Conservation (phyloP, 2,113 vertebrate species). For the Limnothrissa miodon region DNA sequence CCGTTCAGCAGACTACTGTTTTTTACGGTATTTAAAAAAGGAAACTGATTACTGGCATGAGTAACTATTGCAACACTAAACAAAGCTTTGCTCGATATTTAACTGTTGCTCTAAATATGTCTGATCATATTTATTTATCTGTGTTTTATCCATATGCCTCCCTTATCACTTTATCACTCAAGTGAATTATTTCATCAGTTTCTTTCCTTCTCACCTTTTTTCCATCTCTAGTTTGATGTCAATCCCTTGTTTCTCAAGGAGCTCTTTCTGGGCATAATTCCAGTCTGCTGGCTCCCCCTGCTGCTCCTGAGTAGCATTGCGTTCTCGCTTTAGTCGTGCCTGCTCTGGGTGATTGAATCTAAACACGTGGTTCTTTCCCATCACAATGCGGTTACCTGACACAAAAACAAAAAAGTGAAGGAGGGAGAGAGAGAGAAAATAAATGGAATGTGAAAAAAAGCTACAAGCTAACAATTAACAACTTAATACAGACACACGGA, state of each 20-base stretch:
- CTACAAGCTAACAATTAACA: no score
- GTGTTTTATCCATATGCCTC: neutral
- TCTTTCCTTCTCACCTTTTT: conserved; percentile 67
- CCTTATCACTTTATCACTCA: neutral
- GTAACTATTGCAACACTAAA: no score
- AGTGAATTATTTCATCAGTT: neutral
- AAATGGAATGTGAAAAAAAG: no score
- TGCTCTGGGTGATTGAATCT: conserved; percentile 89
- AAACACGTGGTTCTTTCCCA: conserved; percentile 92
- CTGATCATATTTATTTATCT: neutral
- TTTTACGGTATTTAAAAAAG: no score
- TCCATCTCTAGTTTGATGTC: conserved; percentile 90
- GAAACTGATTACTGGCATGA: no score
- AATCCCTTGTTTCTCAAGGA: conserved; percentile 84
- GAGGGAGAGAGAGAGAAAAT: neutral
- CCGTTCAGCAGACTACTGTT: no score
- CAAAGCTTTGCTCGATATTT: no score
- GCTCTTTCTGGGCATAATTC: conserved; percentile 85
- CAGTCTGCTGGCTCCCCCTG: conserved; percentile 82
- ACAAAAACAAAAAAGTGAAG: no score
- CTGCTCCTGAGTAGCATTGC: conserved; percentile 66
- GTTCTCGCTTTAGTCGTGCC: conserved; percentile 80
- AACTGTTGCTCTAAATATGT: no score
- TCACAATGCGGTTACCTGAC: conserved; percentile 84
- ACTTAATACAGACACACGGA: no score